Evolutionary conservation across 2,113 vertebrate genomes (phyloP), one percentile per base, ranked within the genome.

Genomic region (Ailurus styani): DNA sequence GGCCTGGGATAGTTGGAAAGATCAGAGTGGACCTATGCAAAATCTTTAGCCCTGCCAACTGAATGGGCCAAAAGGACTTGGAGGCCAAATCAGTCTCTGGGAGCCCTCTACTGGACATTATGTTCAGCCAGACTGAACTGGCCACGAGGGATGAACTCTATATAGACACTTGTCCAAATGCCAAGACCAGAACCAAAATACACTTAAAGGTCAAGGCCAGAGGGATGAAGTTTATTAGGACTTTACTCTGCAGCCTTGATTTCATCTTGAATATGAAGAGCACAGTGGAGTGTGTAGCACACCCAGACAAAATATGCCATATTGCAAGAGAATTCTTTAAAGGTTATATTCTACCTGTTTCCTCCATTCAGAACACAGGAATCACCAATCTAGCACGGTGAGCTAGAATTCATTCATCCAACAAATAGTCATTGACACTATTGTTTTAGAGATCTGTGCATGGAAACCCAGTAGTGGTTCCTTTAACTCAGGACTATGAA

Each of bases 121-220:
- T 54, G 79, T 97, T 70, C 95, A 93, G 96, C 90, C 92, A 96
- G 68, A 77, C n/a, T 84, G 50, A 95, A 84, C 57, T 79, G 91
- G 54, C 62, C 50, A 4, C 84, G 90, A 95, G 57, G 31, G 72
- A 86, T 90, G 94, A 97, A 68, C 90, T 79, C 54, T 91, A 64
- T 78, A 91, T 87, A 96, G 87, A 97, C 42, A 70, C 73, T 68
- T 77, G 92, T 37, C 68, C 66, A 72, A 95, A 97, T 73, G 93
- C 95, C 96, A 97, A 96, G 77, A 81, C 52, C 54, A 87, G 95
- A 96, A 96, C 55, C 73, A 93, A 96, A 95, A 97, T 78, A 97
- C 14, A 90, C 11, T 86, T 72, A 62, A 97, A 97, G 91, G 93
- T 97, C 94, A 97, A 92, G 90, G 87, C 27, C 90, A 92, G 75